Evolutionary conservation across 2,888 invertebrate genomes (phyloP).

Genomic region (Calephelis perditalis): DNA sequence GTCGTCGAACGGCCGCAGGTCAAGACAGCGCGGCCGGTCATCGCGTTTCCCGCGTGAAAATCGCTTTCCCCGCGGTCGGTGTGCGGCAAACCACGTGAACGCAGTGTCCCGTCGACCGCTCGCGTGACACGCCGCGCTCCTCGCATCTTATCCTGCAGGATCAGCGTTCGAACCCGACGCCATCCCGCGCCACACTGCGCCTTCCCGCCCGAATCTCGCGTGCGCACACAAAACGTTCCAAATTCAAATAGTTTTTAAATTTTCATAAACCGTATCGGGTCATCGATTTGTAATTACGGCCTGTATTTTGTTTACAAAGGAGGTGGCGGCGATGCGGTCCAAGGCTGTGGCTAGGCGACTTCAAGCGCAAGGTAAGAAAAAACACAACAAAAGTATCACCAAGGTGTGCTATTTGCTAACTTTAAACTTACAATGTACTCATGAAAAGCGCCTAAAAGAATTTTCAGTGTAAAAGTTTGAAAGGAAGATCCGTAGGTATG

Average conservation of each 20-base stretch:
- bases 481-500: conserved; percentile 62
- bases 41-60: conserved; percentile 74
- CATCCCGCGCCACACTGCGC: conserved; percentile 59
- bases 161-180: conserved; percentile 51
- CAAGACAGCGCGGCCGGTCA: conserved; percentile 65
- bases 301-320: conserved; percentile 47
- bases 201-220: conserved; percentile 39
- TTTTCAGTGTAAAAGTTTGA: conserved; percentile 15
- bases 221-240: conserved; percentile 41
- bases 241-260: conserved; percentile 45
- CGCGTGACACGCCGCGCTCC: conserved; percentile 69
- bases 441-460: not conserved
- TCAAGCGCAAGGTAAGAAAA: conserved; percentile 81
- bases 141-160: conserved; percentile 49
- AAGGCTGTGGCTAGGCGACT: conserved; percentile 85
- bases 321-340: conserved; percentile 80
- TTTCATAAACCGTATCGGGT: conserved; percentile 38
- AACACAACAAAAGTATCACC: too few relatives aligned
- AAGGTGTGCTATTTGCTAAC: too few relatives aligned
- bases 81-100: conserved; percentile 63
- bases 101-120: conserved; percentile 76
- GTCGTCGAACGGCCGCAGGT: conserved; percentile 57
- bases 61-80: conserved; percentile 70
- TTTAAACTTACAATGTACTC: too few relatives aligned
- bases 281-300: conserved; percentile 62